Conservation (phyloP, 2,797 vertebrate genomes). For the Allobates femoralis region DNA sequence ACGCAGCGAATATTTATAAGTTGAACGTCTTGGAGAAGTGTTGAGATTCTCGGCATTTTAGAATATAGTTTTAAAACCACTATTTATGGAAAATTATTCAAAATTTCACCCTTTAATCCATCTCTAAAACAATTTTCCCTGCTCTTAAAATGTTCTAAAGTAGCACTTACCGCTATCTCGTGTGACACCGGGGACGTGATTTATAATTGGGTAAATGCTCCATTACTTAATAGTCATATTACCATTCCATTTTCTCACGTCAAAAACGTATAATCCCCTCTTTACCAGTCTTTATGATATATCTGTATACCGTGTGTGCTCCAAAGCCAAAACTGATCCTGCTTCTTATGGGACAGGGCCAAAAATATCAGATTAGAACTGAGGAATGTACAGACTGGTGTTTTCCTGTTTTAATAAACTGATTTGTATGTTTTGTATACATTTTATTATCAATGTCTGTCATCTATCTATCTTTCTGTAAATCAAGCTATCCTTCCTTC, state of each 20-base stretch:
- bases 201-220: constrained; percentile 63
- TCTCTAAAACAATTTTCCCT: constrained; percentile 62
- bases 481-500: not conserved
- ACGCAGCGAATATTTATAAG: constrained; percentile 22
- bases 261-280: constrained; percentile 50
- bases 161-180: constrained; percentile 59
- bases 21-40: constrained; percentile 25
- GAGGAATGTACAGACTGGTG: not conserved
- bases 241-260: constrained; percentile 60
- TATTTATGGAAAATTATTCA: constrained; percentile 64
- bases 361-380: not conserved
- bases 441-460: not conserved
- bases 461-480: not conserved
- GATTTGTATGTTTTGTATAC: not conserved
- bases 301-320: constrained; percentile 12
- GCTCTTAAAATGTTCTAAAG: constrained; percentile 63
- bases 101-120: constrained; percentile 58
- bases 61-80: constrained; percentile 52
- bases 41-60: constrained; percentile 47
- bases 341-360: not conserved
- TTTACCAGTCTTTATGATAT: not conserved
- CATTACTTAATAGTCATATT: constrained; percentile 61
- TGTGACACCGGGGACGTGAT: constrained; percentile 59
- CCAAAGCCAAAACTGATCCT: not conserved
- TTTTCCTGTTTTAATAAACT: not conserved